phyloP scores from a whole-genome alignment of 2,797 vertebrate genomes.

The Emydoidea blandingii region DNA sequence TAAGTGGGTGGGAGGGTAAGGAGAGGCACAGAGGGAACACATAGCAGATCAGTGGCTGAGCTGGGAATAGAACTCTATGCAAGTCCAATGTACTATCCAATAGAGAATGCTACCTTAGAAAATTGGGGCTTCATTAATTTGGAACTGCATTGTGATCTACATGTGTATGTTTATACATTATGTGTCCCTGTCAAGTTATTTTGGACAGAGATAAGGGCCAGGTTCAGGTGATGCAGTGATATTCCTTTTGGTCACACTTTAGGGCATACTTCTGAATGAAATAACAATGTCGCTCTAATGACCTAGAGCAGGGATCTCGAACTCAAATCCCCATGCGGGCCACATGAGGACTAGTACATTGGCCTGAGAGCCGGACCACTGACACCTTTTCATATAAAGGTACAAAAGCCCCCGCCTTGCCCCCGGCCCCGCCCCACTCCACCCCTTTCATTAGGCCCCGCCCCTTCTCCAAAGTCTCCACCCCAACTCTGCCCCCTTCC shows the following conservation, averaged over 20 bases:
- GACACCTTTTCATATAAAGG: too few relatives aligned
- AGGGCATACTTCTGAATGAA: neutral
- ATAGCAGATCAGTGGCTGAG: neutral
- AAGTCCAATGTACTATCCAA: neutral
- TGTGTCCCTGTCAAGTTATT: neutral
- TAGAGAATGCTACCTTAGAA: neutral
- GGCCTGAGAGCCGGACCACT: too few relatives aligned
- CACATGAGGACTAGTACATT: too few relatives aligned
- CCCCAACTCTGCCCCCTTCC: too few relatives aligned
- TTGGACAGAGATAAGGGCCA: neutral
- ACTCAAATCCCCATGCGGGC: too few relatives aligned
- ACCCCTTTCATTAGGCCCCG: too few relatives aligned
- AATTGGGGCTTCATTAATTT: neutral
- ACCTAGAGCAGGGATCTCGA: neutral
- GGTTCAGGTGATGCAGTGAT: neutral
- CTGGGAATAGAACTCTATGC: neutral
- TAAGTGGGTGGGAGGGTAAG: neutral
- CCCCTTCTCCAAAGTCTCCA: too few relatives aligned
- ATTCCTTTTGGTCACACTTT: neutral
- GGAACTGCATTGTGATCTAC: neutral
- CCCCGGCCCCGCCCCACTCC: too few relatives aligned
- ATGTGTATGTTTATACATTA: accelerated
- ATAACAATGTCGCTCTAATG: neutral
- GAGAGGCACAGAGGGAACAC: neutral
- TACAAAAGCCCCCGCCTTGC: too few relatives aligned